Evolutionary conservation across 2,113 vertebrate genomes (phyloP).

Genomic region (Caranx ignobilis): DNA sequence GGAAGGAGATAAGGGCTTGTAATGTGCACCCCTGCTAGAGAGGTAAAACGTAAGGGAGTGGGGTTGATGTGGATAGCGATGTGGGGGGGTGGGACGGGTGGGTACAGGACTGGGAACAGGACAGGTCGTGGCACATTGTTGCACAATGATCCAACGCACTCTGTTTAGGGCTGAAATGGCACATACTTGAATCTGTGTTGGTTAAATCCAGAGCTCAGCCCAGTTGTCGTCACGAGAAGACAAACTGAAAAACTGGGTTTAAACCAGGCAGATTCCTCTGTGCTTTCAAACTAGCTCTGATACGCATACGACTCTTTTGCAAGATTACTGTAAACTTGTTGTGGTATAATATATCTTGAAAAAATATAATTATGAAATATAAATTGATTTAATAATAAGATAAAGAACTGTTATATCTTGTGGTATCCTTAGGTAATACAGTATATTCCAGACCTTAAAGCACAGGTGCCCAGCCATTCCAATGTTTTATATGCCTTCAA

Average conservation of each 20-base stretch:
- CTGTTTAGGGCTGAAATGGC: constrained; percentile 78
- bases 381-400: constrained; percentile 74
- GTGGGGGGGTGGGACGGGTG: background rate
- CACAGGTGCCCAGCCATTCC: constrained; percentile 86
- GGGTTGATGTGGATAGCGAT: constrained; percentile 15
- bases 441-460: constrained; percentile 84
- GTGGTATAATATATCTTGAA: constrained; percentile 83
- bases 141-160: constrained; percentile 78
- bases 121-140: constrained; percentile 64
- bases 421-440: constrained; percentile 78
- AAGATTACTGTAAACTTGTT: constrained; percentile 87
- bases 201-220: constrained; percentile 76
- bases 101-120: constrained; percentile 20
- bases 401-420: constrained; percentile 76
- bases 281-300: constrained; percentile 76
- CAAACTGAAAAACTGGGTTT: constrained; percentile 60
- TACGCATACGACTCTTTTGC: constrained; percentile 75
- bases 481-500: constrained; percentile 86
- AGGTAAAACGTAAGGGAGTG: constrained; percentile 16
- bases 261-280: constrained; percentile 69
- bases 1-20: constrained; percentile 97
- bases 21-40: constrained; percentile 96
- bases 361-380: constrained; percentile 71
- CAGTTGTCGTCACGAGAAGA: constrained; percentile 12
- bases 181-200: constrained; percentile 82